Percentiles rank a stretch among this genome's conserved stretches.
Evolutionary conservation across 2,797 vertebrate species (phyloP).

Genomic region (Muraenolepis orangiensis): DNA sequence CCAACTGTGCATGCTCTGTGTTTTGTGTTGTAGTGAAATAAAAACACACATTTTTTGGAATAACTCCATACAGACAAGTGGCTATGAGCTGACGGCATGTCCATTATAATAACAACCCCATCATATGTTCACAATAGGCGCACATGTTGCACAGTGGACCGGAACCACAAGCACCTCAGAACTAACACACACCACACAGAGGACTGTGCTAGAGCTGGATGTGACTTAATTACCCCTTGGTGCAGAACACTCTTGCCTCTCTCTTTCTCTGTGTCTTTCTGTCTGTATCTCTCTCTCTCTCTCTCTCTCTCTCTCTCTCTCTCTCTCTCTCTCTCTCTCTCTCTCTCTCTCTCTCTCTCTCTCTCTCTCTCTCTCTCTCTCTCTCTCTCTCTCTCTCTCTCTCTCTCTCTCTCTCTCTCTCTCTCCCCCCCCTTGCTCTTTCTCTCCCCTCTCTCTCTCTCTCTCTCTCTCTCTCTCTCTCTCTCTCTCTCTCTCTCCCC

Average conservation of each 20-base stretch:
- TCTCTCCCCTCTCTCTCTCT: neutral
- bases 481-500: too few species aligned
- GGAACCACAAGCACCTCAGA: neutral
- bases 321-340: neutral
- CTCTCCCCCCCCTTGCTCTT: neutral
- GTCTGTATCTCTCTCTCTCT: neutral
- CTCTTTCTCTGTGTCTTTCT: slow-evolving; percentile 33
- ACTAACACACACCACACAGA: neutral
- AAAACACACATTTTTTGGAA: too few species aligned
- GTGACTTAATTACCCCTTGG: slow-evolving; percentile 13
- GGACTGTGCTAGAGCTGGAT: neutral
- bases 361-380: too few species aligned
- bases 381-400: neutral
- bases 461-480: neutral
- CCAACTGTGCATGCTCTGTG: too few species aligned
- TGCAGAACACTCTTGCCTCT: slow-evolving; percentile 35
- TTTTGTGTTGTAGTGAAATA: too few species aligned
- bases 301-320: slow-evolving; percentile 33
- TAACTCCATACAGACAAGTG: too few species aligned
- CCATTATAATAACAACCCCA: too few species aligned
- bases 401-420: neutral
- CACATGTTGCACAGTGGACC: too few species aligned
- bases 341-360: too few species aligned
- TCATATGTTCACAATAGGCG: too few species aligned
- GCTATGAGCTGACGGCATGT: too few species aligned